Evolutionary conservation across 2,113 vertebrate species (phyloP), one percentile per base, ranked within the genome.

Genomic region (Hippopotamus amphibius): DNA sequence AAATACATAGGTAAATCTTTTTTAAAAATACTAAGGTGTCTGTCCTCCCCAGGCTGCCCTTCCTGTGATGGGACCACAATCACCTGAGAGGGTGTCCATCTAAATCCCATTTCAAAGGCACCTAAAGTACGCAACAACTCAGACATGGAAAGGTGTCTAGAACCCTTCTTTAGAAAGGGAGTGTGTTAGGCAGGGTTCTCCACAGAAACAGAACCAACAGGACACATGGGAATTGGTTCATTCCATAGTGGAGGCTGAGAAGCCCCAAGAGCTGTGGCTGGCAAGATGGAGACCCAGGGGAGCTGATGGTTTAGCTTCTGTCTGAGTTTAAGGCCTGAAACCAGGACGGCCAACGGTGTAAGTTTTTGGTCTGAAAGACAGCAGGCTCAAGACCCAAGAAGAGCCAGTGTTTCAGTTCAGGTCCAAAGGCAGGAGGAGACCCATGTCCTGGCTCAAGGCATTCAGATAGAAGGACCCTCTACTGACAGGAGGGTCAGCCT

Each of bases 191-290:
- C n/a, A 90, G 85, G 12, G 53, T 43, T 93, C 74, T 50, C 57
- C 71, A 80, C 83, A 90, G 41, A 94, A 68, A 90, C 28, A 90
- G 33, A 94, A 74, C 53, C 57, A 84, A 82, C 1, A 85, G 41
- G 46, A 22, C 17, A 15, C 21, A 7, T 12, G 77, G 43, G 26
- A 88, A 95, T 37, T 63, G 81, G 41, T 15, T 92, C 41, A 12
- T 59, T 22, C 1, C 28, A 30, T 66, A 81, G 41, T 33, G 21
- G 87, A 88, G 50, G 43, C 48, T 43, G 33, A 48, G 17, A 59
- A 43, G 22, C 79, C 17, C 89, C 12, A 69, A 50, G 57, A 80
- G n/a, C 59, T 90, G 26, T 33, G 26, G 26, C 68, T 5, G 22
- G n/a, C 41, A 37, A 74, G n/a, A 46, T 91, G 30, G 19, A 71